These are phyloP conservation scores for Epizoanthus scotinus DNA, from an alignment of 92 coral and sea anemone species.

Conservation along the genomic window DNA sequence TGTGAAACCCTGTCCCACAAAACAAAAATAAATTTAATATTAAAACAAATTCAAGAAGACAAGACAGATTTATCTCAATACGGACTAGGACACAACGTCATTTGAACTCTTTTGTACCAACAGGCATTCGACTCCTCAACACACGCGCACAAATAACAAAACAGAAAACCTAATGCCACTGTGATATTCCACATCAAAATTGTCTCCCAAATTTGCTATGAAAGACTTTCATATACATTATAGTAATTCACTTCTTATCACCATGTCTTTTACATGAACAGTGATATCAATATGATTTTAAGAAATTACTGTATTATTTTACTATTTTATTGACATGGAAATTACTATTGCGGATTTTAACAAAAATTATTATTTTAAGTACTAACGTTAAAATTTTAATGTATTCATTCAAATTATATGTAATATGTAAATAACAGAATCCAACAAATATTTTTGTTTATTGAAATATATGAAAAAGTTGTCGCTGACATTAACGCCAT, in stretches of 20 bases:
- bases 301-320: slow-evolving; percentile 8
- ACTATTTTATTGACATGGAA: not conserved
- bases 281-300: slow-evolving; percentile 19
- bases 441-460: too few species aligned
- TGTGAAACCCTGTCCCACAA: too few species aligned
- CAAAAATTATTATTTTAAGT: too few species aligned
- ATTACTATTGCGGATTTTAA: too few species aligned
- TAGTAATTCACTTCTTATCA: slow-evolving; percentile 12
- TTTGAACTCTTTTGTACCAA: slow-evolving; percentile 13
- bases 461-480: too few species aligned
- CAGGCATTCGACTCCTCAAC: slow-evolving; percentile 9
- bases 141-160: not conserved
- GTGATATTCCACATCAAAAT: slow-evolving; percentile 13
- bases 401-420: too few species aligned
- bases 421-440: too few species aligned
- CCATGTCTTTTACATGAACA: slow-evolving; percentile 5
- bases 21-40: slow-evolving; percentile 2
- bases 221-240: not conserved
- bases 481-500: too few species aligned
- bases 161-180: not conserved
- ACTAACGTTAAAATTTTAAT: too few species aligned
- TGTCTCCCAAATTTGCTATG: not conserved
- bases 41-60: slow-evolving; percentile 6
- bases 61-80: slow-evolving; percentile 13
- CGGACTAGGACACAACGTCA: not conserved